Evolutionary conservation across 2,888 invertebrate species (phyloP).

Genomic region (Oligia latruncula): DNA sequence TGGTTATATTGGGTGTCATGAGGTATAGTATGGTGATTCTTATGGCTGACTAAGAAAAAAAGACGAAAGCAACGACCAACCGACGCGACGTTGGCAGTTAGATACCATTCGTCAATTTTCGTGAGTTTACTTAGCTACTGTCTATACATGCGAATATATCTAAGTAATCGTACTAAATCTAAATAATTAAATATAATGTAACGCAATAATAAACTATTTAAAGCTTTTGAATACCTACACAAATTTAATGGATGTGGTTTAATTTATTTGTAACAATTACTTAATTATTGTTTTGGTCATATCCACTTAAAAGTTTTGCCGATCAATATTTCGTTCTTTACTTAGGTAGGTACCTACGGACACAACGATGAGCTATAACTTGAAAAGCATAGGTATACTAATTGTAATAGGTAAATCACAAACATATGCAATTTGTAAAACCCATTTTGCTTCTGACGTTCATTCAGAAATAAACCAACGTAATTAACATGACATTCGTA

Average conservation of each 20-base stretch:
- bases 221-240: not conserved
- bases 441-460: constrained; percentile 12
- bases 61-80: not conserved
- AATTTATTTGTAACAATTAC: not conserved
- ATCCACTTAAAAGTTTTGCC: not conserved
- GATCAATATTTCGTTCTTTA: not conserved
- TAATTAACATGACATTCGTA: not conserved
- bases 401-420: not conserved
- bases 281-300: not conserved
- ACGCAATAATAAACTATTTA: not conserved
- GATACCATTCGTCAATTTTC: not conserved
- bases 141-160: not conserved
- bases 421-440: constrained; percentile 6
- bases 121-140: not conserved
- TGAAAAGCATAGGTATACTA: not conserved
- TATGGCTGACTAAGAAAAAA: not conserved
- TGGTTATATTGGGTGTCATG: not conserved
- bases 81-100: not conserved
- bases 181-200: not conserved
- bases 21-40: not conserved
- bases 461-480: not conserved
- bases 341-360: not conserved
- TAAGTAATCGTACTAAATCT: not conserved
- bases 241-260: not conserved
- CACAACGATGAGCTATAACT: not conserved